Conservation (phyloP, 2,888 invertebrate genomes). For the Pachydiplax longipennis region DNA sequence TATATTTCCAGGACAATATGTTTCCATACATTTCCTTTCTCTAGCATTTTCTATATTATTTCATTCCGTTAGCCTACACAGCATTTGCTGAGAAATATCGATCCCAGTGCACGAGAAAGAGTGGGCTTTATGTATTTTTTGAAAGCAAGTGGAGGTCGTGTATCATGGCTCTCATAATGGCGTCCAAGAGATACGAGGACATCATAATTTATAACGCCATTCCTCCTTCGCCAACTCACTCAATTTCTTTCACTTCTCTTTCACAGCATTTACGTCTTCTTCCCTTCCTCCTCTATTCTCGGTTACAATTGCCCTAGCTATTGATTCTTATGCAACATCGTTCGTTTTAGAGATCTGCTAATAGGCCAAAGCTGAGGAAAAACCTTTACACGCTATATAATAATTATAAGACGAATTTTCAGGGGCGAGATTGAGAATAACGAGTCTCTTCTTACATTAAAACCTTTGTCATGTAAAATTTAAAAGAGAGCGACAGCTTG, state of each 20-base stretch:
- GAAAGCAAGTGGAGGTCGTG: constrained; percentile 11
- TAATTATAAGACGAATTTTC: too few species aligned
- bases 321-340: too few species aligned
- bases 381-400: too few species aligned
- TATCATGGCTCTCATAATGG: constrained; percentile 29
- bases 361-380: too few species aligned
- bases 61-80: neutral
- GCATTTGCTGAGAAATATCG: neutral
- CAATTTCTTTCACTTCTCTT: neutral
- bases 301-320: too few species aligned
- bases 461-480: too few species aligned
- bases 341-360: too few species aligned
- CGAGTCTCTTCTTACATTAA: too few species aligned
- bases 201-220: constrained; percentile 34
- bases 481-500: too few species aligned
- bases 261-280: neutral
- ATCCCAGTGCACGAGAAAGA: neutral
- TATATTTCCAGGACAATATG: neutral
- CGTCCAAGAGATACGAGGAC: constrained; percentile 8
- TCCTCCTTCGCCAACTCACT: neutral
- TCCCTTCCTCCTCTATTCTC: neutral
- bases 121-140: constrained; percentile 12
- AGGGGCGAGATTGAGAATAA: too few species aligned
- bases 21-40: neutral
- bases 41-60: neutral